A percentile compares a stretch with the other conserved stretches of the same genome.
Conservation (phyloP, 2,797 vertebrate genomes). For the Eulemur mongoz region DNA sequence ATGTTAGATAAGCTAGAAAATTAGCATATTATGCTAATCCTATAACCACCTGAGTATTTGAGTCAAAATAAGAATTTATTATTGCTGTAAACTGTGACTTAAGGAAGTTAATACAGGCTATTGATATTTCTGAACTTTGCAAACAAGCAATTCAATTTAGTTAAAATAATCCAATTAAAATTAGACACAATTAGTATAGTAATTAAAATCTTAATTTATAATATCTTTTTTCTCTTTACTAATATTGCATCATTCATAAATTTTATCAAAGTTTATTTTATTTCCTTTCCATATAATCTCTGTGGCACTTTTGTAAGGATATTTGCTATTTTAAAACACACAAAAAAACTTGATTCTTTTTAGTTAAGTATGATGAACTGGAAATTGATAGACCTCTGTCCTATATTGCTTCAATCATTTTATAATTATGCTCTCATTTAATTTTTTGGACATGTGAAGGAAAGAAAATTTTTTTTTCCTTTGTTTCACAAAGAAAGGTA, state of each 20-base stretch:
- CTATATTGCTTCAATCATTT: background rate
- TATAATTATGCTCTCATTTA: background rate
- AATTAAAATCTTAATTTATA: slow-evolving; percentile 77
- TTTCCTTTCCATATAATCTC: background rate
- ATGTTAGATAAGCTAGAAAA: slow-evolving; percentile 10
- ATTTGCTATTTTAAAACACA: background rate
- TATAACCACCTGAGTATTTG: slow-evolving; percentile 36
- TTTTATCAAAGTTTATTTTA: background rate
- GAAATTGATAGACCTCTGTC: background rate
- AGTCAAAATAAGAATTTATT: slow-evolving; percentile 66
- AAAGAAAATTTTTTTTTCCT: background rate
- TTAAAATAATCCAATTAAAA: slow-evolving; percentile 72
- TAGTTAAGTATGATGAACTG: background rate
- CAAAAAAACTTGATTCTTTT: background rate
- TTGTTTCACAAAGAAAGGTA: background rate
- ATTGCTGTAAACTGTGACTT: slow-evolving; percentile 33
- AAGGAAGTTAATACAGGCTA: slow-evolving; percentile 62
- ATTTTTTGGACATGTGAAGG: background rate
- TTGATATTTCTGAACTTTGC: slow-evolving; percentile 69
- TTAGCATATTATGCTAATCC: slow-evolving; percentile 52
- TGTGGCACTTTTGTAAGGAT: background rate
- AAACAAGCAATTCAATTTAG: slow-evolving; percentile 73
- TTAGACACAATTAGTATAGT: slow-evolving; percentile 67
- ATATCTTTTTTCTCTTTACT: background rate
- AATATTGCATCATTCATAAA: background rate